Evolutionary conservation across 2,113 vertebrate genomes (phyloP).

Genomic region (Jaculus jaculus): DNA sequence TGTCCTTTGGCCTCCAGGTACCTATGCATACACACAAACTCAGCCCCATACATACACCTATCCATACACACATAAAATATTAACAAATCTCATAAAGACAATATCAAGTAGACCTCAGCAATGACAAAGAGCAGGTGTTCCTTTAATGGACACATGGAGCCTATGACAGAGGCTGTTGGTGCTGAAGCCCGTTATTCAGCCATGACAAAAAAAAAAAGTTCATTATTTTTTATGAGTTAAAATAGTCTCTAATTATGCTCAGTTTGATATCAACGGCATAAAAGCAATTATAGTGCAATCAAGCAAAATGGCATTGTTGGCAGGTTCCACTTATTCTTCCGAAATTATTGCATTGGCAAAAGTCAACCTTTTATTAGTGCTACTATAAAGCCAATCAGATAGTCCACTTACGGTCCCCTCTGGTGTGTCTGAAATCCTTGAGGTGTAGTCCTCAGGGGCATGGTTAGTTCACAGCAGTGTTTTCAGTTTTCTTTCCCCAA

Average conservation of each 20-base stretch:
- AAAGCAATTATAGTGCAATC: conserved; percentile 82
- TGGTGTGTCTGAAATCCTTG: conserved; percentile 52
- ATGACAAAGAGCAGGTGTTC: conserved; percentile 29
- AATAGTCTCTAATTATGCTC: conserved; percentile 80
- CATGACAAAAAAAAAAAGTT: conserved; percentile 73
- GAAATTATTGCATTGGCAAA: conserved; percentile 77
- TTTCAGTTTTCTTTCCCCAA: conserved; percentile 17
- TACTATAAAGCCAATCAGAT: conserved; percentile 64
- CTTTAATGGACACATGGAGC: background rate
- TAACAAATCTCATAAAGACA: no score
- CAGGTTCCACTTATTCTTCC: conserved; percentile 78
- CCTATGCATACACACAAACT: no score
- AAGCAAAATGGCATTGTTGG: conserved; percentile 80
- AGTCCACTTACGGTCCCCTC: conserved; percentile 41
- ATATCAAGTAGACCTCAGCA: background rate
- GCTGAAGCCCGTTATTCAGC: conserved; percentile 60
- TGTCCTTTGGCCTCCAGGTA: no score
- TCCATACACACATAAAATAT: no score
- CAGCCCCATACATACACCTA: no score
- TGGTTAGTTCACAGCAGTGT: conserved; percentile 23
- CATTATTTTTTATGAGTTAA: conserved; percentile 80
- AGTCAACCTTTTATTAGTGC: conserved; percentile 80
- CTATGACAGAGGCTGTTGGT: conserved; percentile 41
- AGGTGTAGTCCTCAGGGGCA: conserved; percentile 31
- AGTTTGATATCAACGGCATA: conserved; percentile 81